Evolutionary conservation across 2,797 vertebrate genomes (phyloP), one percentile per base, ranked within the genome.

Genomic region (Ptychobarbus kaznakovi): DNA sequence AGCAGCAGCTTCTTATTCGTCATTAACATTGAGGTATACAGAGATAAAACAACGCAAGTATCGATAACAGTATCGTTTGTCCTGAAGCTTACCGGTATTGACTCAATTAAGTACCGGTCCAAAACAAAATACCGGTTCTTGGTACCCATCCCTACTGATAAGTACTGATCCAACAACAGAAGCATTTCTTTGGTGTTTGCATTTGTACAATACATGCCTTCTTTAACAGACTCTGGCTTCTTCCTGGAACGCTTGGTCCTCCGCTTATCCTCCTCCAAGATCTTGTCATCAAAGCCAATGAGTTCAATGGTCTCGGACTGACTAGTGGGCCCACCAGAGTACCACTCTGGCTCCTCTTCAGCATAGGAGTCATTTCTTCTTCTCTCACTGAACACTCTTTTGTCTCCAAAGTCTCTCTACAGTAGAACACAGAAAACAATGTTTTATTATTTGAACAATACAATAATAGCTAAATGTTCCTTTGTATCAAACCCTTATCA

Each of bases 231-330:
- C 32, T 97, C 94, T 0, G 96, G 94, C 56, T 96, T 94, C 87
- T 97, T 96, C 61, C 96, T 95, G 6, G 97, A 95, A 20, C 97
- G 94, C 85, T 98, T 99, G 15, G 96, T 94, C 65, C 92, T 96
- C 80, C 97, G 97, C 87, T 96, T 98, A 88, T 99, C 97, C 82
- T 99, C 98, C 91, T 99, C 97, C 83, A 99, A 87, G 75, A 99
- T 96, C 92, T 98, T 99, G 75, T 99, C 98, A 78, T 99, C 98
- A 91, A 99, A 99, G 69, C 98, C 98, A 66, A 96, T 99, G 61
- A 99, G 96, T 85, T 99, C 98, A 86, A 99, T 99, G 9, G 98
- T 99, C 93, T 99, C 98, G 1, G 98, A 99, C 90, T 99, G 98
- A 91, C 98, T 99, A 9, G 97, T 99, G 73, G 98, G 98, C 80